Evolutionary conservation across 2,797 vertebrate genomes (phyloP).

Genomic region (Anguilla anguilla): DNA sequence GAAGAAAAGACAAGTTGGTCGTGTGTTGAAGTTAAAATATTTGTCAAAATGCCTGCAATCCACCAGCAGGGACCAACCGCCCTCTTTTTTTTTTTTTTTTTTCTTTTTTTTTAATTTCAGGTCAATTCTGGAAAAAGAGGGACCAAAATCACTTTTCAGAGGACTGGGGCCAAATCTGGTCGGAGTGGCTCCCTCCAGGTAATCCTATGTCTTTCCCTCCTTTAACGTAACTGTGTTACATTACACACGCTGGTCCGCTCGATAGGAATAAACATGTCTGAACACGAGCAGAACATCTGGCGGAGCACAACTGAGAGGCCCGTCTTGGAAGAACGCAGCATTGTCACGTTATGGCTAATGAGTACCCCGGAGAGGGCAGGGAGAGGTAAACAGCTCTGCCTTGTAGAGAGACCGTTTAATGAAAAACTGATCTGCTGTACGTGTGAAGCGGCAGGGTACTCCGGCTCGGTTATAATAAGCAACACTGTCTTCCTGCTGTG

Average conservation of each 20-base stretch:
- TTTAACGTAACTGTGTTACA: not conserved
- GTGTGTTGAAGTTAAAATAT: not conserved
- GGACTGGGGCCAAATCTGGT: constrained; percentile 96
- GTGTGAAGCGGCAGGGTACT: not conserved
- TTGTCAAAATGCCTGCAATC: not conserved
- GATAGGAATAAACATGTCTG: not conserved
- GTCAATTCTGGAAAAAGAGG: constrained; percentile 97
- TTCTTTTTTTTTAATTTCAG: constrained; percentile 69
- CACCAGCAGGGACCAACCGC: not conserved
- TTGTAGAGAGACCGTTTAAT: not conserved
- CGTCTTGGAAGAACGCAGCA: not conserved
- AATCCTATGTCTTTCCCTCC: constrained; percentile 43
- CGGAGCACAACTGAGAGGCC: not conserved
- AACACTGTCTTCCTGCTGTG: not conserved
- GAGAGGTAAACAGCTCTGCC: constrained; percentile 1
- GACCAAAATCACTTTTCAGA: constrained; percentile 95
- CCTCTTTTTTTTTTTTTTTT: constrained; percentile 28
- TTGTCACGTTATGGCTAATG: not conserved
- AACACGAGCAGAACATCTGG: not conserved
- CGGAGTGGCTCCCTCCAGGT: constrained; percentile 97
- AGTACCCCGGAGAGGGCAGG: not conserved
- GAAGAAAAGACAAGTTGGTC: not conserved
- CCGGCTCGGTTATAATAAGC: not conserved
- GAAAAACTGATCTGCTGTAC: not conserved
- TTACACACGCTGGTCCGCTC: not conserved